Conservation (phyloP, 2,797 vertebrate genomes). For the Bovichtus diacanthus region DNA sequence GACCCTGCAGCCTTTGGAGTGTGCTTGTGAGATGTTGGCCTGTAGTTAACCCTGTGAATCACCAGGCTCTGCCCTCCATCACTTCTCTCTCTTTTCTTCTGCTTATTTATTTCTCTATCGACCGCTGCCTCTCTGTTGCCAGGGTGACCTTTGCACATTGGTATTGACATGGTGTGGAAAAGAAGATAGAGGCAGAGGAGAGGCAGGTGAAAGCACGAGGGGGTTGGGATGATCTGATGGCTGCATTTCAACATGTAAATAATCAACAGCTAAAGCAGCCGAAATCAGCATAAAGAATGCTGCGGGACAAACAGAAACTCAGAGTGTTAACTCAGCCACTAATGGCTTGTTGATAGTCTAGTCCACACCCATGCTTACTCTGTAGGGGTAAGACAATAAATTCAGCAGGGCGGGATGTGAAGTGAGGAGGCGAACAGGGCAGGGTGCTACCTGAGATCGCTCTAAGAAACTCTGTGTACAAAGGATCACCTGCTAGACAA, state of each 20-base stretch:
- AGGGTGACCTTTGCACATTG: conserved; percentile 83
- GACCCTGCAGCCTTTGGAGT: conserved; percentile 66
- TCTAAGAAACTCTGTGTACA: conserved; percentile 52
- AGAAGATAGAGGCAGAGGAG: conserved; percentile 64
- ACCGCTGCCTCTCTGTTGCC: conserved; percentile 77
- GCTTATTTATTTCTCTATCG: conserved; percentile 82
- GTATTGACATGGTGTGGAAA: conserved; percentile 79
- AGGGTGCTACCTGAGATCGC: conserved; percentile 54
- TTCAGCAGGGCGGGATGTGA: conserved; percentile 65
- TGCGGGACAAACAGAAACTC: conserved; percentile 49
- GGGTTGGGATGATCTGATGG: conserved; percentile 56
- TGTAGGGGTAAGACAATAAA: conserved; percentile 58
- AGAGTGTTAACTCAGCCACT: conserved; percentile 37
- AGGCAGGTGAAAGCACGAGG: conserved; percentile 72
- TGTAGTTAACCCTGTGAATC: conserved; percentile 79
- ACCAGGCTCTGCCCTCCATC: conserved; percentile 71
- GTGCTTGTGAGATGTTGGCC: conserved; percentile 70
- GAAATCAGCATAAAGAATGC: conserved; percentile 34
- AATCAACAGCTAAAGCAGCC: conserved; percentile 45
- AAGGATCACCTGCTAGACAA: conserved; percentile 68
- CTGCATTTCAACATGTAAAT: conserved; percentile 56
- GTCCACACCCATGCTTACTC: conserved; percentile 66
- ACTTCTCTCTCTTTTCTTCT: conserved; percentile 71
- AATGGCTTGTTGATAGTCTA: conserved; percentile 59
- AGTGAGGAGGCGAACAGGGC: conserved; percentile 56